Percentiles rank a stretch among this genome's conserved stretches.
phyloP scores from a whole-genome alignment of 1,140 invertebrate genomes.

The Drosophila kurseongensis region DNA sequence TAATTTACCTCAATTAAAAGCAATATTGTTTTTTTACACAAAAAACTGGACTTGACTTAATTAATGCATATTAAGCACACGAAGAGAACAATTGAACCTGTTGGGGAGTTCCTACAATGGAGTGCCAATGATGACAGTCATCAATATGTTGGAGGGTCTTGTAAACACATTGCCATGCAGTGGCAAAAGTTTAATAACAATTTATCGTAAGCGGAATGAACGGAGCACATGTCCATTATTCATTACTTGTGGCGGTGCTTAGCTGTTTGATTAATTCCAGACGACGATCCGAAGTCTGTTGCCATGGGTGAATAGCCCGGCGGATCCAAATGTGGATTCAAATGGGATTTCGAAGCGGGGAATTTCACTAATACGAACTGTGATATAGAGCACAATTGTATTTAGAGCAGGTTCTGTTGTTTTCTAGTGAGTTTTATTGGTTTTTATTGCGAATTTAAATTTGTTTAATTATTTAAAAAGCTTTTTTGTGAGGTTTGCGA shows the following conservation, averaged over 20 bases:
- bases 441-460: background rate
- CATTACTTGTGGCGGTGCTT: slow-evolving; percentile 35
- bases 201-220: slow-evolving; percentile 31
- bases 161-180: slow-evolving; percentile 17
- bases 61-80: slow-evolving; percentile 55
- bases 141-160: slow-evolving; percentile 15
- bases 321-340: slow-evolving; percentile 22
- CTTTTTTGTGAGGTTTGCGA: background rate
- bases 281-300: slow-evolving; percentile 26
- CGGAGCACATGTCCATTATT: slow-evolving; percentile 35
- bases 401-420: background rate
- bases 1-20: slow-evolving; percentile 62
- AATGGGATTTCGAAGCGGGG: slow-evolving; percentile 25
- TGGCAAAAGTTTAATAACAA: slow-evolving; percentile 43
- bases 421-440: background rate
- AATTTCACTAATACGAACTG: background rate
- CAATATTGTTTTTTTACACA: slow-evolving; percentile 25
- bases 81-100: slow-evolving; percentile 28
- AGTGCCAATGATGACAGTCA: slow-evolving; percentile 27
- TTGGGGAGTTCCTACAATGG: slow-evolving; percentile 24
- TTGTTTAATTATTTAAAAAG: slow-evolving; percentile 13
- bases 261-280: slow-evolving; percentile 46
- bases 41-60: slow-evolving; percentile 44
- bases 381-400: slow-evolving; percentile 9
- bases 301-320: slow-evolving; percentile 34